Evolutionary conservation across 2,797 vertebrate genomes (phyloP).

Genomic region (Galago senegalensis): DNA sequence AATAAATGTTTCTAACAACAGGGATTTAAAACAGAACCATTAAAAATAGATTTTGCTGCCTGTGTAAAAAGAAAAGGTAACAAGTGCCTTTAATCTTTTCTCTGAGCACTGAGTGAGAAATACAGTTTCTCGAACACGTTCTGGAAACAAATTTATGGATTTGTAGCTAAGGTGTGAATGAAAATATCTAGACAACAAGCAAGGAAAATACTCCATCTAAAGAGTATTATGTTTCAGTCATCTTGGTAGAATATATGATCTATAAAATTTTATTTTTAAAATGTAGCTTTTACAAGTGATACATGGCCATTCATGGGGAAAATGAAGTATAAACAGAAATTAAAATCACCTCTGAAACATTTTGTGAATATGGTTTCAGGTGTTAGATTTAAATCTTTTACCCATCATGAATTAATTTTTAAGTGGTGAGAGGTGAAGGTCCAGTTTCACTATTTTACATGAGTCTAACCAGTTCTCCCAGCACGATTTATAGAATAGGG

Average conservation of each 20-base stretch:
- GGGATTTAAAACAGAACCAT: conserved; percentile 74
- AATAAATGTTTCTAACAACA: conserved; percentile 68
- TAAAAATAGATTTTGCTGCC: conserved; percentile 58
- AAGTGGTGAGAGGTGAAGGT: too few species aligned
- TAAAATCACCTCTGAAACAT: neutral
- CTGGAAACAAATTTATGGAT: conserved; percentile 28
- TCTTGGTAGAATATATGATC: neutral
- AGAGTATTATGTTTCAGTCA: neutral
- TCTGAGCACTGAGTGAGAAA: conserved; percentile 59
- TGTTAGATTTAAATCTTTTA: too few species aligned
- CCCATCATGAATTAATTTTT: too few species aligned
- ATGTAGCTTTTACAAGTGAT: neutral
- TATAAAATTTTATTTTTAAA: conserved; percentile 20
- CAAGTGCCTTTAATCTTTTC: conserved; percentile 57
- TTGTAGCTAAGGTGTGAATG: conserved; percentile 1
- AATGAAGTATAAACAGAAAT: neutral
- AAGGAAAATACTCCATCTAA: conserved; percentile 14
- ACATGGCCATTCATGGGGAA: neutral
- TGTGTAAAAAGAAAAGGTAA: neutral
- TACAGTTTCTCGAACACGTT: conserved; percentile 15
- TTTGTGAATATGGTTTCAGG: too few species aligned
- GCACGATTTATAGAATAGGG: too few species aligned
- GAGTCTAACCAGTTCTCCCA: too few species aligned
- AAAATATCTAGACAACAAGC: conserved; percentile 27
- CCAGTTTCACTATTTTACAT: too few species aligned